Percentiles rank a stretch among this genome's conserved stretches.
Evolutionary conservation across 30 jellyfish, hydroid and myxozoan species (phyloP).

Genomic region (Aurelia sp.): DNA sequence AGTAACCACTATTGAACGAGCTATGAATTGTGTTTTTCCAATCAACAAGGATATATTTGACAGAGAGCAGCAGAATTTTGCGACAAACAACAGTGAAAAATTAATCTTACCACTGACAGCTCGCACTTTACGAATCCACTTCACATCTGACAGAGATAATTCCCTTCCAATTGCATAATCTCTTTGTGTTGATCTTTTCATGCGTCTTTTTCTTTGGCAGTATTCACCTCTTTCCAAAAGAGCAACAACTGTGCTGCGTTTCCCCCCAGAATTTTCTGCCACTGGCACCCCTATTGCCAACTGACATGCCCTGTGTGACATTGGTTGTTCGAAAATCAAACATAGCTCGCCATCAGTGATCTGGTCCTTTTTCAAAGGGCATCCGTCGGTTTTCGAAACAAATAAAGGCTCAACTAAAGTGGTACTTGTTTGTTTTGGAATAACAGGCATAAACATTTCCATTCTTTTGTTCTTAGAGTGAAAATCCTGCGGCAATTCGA

Average conservation of each 20-base stretch:
- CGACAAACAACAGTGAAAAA: neutral
- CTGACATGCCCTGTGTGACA: slow-evolving; percentile 11
- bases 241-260: slow-evolving; percentile 29
- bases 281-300: slow-evolving; percentile 48
- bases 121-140: slow-evolving; percentile 59
- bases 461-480: neutral
- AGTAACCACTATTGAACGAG: no score
- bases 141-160: slow-evolving; percentile 26
- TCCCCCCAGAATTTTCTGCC: neutral
- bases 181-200: neutral
- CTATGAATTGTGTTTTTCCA: no score
- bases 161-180: slow-evolving; percentile 37
- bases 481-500: slow-evolving; percentile 41
- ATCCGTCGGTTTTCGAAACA: slow-evolving; percentile 41
- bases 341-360: slow-evolving; percentile 19
- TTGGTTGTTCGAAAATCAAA: slow-evolving; percentile 11
- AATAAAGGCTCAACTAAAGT: slow-evolving; percentile 28
- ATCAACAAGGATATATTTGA: neutral
- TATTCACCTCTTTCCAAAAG: slow-evolving; percentile 5
- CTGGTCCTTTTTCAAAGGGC: slow-evolving; percentile 26
- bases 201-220: neutral
- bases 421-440: slow-evolving; percentile 46
- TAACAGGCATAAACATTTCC: slow-evolving; percentile 28
- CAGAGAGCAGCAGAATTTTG: neutral
- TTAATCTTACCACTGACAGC: slow-evolving; percentile 25